These are phyloP conservation scores for Cepphus grylle DNA, from an alignment of 2,113 vertebrate genomes.

Conservation along the genomic window DNA sequence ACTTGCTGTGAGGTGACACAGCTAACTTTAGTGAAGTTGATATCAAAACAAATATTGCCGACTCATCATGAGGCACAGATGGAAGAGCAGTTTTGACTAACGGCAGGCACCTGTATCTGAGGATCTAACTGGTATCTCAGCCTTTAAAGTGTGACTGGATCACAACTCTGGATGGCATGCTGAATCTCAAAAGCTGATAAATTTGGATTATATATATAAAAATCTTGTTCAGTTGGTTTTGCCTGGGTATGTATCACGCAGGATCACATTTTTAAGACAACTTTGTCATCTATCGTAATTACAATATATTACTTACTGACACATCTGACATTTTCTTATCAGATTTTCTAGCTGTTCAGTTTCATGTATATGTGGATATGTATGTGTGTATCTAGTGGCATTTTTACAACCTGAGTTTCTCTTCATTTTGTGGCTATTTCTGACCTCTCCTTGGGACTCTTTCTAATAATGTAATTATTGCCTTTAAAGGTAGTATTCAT, in stretches of 20 bases:
- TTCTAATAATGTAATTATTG: background rate
- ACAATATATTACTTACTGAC: background rate
- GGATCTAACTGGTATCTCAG: background rate
- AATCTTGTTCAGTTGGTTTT: background rate
- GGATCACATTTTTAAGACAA: background rate
- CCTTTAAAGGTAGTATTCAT: background rate
- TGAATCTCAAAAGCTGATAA: background rate
- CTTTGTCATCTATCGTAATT: background rate
- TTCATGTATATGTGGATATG: background rate
- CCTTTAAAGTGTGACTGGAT: background rate
- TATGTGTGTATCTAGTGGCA: background rate
- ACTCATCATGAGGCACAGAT: background rate
- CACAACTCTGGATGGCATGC: background rate
- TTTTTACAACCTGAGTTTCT: background rate
- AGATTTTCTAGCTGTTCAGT: background rate
- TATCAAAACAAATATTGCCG: background rate
- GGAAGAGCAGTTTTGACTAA: background rate
- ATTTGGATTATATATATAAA: background rate
- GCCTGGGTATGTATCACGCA: rapidly evolving
- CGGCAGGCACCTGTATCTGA: background rate
- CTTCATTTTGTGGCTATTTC: background rate
- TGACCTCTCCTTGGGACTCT: background rate
- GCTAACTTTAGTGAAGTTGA: background rate
- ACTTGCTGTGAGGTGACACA: background rate
- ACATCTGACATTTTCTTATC: background rate